phyloP scores from a whole-genome alignment of 2,888 invertebrate genomes.

The Agrilus mali region DNA sequence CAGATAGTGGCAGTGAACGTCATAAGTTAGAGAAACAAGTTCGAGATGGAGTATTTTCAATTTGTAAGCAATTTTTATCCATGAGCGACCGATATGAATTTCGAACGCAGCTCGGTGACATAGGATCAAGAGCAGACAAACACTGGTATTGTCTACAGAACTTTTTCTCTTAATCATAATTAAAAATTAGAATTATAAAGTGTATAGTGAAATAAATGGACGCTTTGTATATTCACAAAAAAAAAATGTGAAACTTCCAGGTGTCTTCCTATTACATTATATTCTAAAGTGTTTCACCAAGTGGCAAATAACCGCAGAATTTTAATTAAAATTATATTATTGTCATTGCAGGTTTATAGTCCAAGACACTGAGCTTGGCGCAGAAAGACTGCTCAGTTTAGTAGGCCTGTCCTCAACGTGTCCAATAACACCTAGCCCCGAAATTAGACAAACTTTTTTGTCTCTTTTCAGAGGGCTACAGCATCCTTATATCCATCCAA shows the following conservation, averaged over 20 bases:
- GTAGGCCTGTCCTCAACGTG: constrained; percentile 52
- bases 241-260: too few species aligned
- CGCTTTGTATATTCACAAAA: too few species aligned
- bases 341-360: constrained; percentile 50
- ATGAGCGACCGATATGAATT: constrained; percentile 62
- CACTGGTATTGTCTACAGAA: constrained; percentile 49
- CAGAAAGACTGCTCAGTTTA: constrained; percentile 63
- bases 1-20: constrained; percentile 45
- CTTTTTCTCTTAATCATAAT: neutral
- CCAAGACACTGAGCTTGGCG: constrained; percentile 66
- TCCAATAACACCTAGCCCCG: constrained; percentile 43
- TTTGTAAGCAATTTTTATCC: constrained; percentile 50
- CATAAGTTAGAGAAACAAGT: constrained; percentile 41
- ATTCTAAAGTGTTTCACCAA: too few species aligned
- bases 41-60: constrained; percentile 51
- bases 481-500: constrained; percentile 87
- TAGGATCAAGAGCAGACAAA: constrained; percentile 76
- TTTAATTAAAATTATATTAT: neutral
- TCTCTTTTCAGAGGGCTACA: constrained; percentile 76
- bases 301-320: too few species aligned
- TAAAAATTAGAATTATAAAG: neutral
- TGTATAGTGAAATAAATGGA: too few species aligned
- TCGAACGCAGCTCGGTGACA: constrained; percentile 64
- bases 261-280: too few species aligned
- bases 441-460: constrained; percentile 54